Evolutionary conservation across 2,113 vertebrate species (phyloP).

Genomic region (Marmota monax): DNA sequence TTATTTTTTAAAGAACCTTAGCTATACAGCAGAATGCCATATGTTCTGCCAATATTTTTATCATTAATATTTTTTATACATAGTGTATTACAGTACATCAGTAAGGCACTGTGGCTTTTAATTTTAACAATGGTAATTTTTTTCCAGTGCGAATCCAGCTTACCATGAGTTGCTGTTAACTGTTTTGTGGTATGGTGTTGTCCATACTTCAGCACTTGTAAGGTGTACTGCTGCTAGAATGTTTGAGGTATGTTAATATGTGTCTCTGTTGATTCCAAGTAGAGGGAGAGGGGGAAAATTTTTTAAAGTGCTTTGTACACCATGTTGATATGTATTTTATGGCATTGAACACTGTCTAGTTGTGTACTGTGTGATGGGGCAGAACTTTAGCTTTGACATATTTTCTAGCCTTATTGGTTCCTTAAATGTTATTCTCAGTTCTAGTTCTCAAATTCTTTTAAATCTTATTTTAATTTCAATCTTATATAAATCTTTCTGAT

Average conservation of each 20-base stretch:
- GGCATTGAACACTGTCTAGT: conserved; percentile 58
- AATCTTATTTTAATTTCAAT: conserved; percentile 60
- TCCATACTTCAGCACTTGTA: conserved; percentile 98
- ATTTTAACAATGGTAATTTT: conserved; percentile 57
- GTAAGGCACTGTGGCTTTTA: background rate
- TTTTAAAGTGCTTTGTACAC: background rate
- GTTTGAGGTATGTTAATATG: conserved; percentile 95
- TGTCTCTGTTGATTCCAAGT: background rate
- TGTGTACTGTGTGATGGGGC: conserved; percentile 90
- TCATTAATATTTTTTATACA: background rate
- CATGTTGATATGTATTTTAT: conserved; percentile 3
- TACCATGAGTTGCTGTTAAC: conserved; percentile 97
- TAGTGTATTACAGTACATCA: background rate
- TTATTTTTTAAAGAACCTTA: conserved; percentile 54
- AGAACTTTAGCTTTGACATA: conserved; percentile 78
- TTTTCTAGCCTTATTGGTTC: conserved; percentile 66
- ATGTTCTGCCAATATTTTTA: conserved; percentile 38
- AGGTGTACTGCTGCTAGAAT: conserved; percentile 98
- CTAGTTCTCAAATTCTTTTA: conserved; percentile 61
- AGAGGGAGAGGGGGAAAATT: background rate
- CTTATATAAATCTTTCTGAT: conserved; percentile 43
- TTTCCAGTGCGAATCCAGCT: conserved; percentile 95
- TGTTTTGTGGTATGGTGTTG: conserved; percentile 99
- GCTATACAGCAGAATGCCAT: background rate
- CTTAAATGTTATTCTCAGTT: conserved; percentile 62